A percentile compares a stretch with the other conserved stretches of the same genome.
Conservation (phyloP, 2,797 vertebrate species). For the Tinamus major region DNA sequence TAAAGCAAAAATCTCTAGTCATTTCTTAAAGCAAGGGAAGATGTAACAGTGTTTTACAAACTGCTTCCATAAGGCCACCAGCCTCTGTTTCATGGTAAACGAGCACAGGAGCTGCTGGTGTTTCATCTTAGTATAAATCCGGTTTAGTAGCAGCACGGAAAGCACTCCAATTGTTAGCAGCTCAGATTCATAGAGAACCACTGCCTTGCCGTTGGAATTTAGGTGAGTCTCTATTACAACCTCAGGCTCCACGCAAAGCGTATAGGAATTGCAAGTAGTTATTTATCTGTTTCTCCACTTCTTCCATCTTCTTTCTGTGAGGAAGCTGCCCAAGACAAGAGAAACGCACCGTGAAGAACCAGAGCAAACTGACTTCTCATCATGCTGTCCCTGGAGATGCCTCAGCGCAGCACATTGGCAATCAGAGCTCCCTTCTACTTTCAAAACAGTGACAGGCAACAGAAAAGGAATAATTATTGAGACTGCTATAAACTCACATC, state of each 20-base stretch:
- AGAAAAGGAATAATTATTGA: neutral
- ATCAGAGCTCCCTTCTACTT: neutral
- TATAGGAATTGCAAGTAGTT: neutral
- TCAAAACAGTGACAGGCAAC: neutral
- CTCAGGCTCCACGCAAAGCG: neutral
- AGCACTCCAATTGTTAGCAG: neutral
- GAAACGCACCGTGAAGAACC: neutral
- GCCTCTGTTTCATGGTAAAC: neutral
- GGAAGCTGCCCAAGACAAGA: neutral
- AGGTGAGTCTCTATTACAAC: neutral
- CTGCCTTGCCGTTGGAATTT: neutral
- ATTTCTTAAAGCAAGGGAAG: neutral
- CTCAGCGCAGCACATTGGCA: neutral
- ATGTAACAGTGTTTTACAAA: neutral
- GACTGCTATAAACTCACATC: neutral
- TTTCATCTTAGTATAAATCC: neutral
- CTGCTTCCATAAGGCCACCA: neutral
- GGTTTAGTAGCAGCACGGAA: neutral
- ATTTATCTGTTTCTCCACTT: neutral
- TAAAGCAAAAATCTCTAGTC: neutral
- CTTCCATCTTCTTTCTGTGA: neutral
- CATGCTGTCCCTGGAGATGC: neutral
- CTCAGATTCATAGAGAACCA: neutral
- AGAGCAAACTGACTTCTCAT: slow-evolving; percentile 22
- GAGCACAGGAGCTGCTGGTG: neutral